These are phyloP conservation scores for Coleophora deauratella DNA, from an alignment of 2,888 invertebrate genomes.

Conservation along the genomic window DNA sequence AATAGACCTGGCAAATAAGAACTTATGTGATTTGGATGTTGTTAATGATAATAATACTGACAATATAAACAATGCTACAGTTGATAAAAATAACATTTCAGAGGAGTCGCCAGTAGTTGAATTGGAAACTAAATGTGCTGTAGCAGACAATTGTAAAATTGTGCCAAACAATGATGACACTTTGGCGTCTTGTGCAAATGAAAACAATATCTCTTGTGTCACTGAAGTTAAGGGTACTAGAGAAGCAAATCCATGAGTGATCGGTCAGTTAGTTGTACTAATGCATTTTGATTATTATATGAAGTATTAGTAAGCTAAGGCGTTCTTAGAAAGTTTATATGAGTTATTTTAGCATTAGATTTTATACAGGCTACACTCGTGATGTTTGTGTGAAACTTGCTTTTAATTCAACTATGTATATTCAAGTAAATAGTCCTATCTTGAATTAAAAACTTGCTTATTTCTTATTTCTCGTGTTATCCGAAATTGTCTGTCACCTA, in stretches of 20 bases:
- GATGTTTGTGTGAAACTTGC: too few species aligned
- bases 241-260: neutral
- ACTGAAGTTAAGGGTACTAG: constrained; percentile 29
- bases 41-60: constrained; percentile 7
- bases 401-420: too few species aligned
- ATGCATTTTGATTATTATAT: neutral
- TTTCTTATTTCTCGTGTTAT: too few species aligned
- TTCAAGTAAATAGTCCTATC: too few species aligned
- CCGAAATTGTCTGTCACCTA: too few species aligned
- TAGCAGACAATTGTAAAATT: neutral
- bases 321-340: neutral
- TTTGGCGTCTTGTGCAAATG: constrained; percentile 20
- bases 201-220: constrained; percentile 30
- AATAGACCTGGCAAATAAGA: constrained; percentile 47
- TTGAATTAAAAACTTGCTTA: too few species aligned
- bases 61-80: too few species aligned
- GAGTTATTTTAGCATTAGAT: neutral
- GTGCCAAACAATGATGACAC: constrained; percentile 12
- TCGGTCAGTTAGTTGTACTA: neutral
- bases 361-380: constrained; percentile 1
- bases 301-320: neutral
- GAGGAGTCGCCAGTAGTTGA: constrained; percentile 1
- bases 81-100: too few species aligned
- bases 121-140: constrained; percentile 4
- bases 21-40: constrained; percentile 43